Conservation (phyloP, 2,888 invertebrate species). For the Agapostemon virescens region DNA sequence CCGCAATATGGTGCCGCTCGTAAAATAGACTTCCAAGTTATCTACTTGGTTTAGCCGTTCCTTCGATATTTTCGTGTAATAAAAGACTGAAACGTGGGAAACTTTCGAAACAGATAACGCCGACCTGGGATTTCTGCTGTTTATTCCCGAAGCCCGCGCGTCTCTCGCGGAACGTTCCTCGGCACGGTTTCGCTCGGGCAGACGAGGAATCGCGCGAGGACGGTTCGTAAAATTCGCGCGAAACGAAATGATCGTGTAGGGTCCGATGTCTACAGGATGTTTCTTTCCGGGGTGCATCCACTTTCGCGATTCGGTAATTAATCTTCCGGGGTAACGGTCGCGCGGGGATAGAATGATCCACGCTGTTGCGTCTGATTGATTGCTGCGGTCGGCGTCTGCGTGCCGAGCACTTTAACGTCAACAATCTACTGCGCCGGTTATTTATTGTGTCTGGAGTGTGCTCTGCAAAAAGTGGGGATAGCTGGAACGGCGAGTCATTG, state of each 20-base stretch:
- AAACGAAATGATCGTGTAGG: not conserved
- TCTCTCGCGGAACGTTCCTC: not conserved
- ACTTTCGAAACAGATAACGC: conserved; percentile 53
- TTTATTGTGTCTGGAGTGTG: not conserved
- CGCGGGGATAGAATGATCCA: conserved; percentile 1
- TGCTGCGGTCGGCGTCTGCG: not conserved
- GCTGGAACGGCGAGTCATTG: not conserved
- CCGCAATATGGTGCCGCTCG: conserved; percentile 60
- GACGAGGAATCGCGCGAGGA: not conserved
- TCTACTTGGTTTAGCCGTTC: conserved; percentile 50
- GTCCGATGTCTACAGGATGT: not conserved
- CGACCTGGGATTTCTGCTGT: conserved; percentile 36
- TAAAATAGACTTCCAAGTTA: conserved; percentile 63
- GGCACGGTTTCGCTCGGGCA: not conserved
- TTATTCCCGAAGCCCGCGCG: conserved; percentile 14
- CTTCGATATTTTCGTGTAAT: conserved; percentile 53
- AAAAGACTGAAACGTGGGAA: conserved; percentile 46
- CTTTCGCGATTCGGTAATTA: conserved; percentile 1
- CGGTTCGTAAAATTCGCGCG: not conserved
- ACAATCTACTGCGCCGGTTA: not conserved
- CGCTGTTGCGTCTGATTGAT: conserved; percentile 19
- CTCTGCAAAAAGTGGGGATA: not conserved
- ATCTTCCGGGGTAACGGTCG: not conserved
- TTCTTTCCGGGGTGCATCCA: not conserved
- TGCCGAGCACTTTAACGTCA: not conserved